These are phyloP conservation scores for Porites rus DNA, from an alignment of 92 coral and sea anemone genomes.

Conservation along the genomic window DNA sequence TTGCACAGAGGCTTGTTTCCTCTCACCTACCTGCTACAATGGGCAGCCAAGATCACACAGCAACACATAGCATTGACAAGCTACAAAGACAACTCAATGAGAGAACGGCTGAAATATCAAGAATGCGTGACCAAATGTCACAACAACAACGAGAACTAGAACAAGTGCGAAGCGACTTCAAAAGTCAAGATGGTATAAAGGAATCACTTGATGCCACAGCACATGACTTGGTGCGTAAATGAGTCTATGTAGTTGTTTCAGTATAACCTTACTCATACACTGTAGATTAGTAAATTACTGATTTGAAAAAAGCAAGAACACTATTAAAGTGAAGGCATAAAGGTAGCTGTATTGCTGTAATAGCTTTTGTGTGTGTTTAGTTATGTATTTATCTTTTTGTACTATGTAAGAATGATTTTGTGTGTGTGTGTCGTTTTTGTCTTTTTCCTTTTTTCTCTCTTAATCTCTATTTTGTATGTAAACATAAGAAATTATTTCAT, in stretches of 20 bases:
- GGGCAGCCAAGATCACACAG: conserved; percentile 17
- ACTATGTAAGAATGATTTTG: too few relatives aligned
- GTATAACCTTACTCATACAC: too few relatives aligned
- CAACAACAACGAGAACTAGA: conserved; percentile 80
- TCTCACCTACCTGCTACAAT: conserved; percentile 33
- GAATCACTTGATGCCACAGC: conserved; percentile 72
- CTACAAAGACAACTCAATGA: conserved; percentile 74
- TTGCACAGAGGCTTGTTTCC: conserved; percentile 74
- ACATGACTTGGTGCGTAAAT: conserved; percentile 78
- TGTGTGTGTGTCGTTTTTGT: too few relatives aligned
- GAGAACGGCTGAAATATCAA: conserved; percentile 78
- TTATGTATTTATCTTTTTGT: too few relatives aligned
- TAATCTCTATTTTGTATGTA: too few relatives aligned
- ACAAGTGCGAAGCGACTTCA: conserved; percentile 67
- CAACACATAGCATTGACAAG: conserved; percentile 54
- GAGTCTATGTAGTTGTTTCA: background rate
- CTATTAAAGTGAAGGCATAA: too few relatives aligned
- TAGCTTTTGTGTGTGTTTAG: too few relatives aligned
- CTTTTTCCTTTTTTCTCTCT: too few relatives aligned
- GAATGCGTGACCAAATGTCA: conserved; percentile 80
- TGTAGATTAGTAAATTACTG: too few relatives aligned
- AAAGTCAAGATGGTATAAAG: conserved; percentile 60
- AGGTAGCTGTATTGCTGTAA: too few relatives aligned
- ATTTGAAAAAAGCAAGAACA: too few relatives aligned
- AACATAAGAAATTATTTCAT: too few relatives aligned